Evolutionary conservation across 2,888 invertebrate genomes (phyloP).

Genomic region (Sarcophaga caerulescens): DNA sequence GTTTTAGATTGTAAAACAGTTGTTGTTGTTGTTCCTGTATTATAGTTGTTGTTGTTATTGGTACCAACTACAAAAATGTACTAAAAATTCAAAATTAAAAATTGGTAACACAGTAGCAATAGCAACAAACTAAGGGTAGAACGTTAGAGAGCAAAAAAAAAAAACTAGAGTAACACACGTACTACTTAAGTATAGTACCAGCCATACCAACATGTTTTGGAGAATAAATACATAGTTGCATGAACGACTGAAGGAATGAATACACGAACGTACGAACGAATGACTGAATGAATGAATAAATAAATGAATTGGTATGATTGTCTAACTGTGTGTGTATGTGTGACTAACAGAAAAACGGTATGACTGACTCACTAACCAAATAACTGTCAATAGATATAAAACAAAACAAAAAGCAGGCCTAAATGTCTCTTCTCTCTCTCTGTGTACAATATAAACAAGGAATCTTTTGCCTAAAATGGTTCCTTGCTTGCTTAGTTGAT

Average conservation of each 20-base stretch:
- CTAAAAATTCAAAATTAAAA: constrained; percentile 46
- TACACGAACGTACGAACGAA: no score
- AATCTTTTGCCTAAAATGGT: constrained; percentile 10
- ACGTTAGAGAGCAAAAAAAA: not conserved
- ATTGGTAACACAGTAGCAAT: no score
- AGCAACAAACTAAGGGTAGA: no score
- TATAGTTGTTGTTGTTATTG: not conserved
- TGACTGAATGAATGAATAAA: not conserved
- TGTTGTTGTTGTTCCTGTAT: not conserved
- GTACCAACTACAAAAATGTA: not conserved
- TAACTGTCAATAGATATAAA: not conserved
- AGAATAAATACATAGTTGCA: constrained; percentile 52
- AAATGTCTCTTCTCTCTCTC: no score
- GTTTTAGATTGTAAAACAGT: constrained; percentile 44
- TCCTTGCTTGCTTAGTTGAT: constrained; percentile 8
- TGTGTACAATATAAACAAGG: not conserved
- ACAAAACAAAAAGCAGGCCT: not conserved
- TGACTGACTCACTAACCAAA: not conserved
- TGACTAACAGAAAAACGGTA: not conserved
- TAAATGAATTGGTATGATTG: no score
- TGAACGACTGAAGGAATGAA: not conserved
- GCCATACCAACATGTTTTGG: constrained; percentile 24
- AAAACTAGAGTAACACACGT: constrained; percentile 38
- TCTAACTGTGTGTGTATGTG: no score
- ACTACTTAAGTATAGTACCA: not conserved